Evolutionary conservation across 2,113 vertebrate species (phyloP).

Genomic region (Calidris pugnax): DNA sequence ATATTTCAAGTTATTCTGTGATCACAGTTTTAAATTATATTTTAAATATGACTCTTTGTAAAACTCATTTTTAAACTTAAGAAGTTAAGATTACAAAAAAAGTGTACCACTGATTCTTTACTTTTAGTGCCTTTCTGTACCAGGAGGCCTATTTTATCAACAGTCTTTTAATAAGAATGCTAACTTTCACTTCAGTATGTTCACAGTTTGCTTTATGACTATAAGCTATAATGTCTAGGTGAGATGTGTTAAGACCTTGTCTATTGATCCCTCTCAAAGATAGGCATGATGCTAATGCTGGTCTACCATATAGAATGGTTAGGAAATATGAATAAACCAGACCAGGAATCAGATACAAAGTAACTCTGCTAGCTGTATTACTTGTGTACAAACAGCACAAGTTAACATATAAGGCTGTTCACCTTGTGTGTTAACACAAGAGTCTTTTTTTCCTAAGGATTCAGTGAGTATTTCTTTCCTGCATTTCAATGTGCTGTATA

Average conservation of each 20-base stretch:
- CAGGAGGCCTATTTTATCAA: not conserved
- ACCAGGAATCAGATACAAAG: not conserved
- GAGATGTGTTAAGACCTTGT: not conserved
- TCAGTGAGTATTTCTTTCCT: not conserved
- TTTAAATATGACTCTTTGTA: not conserved
- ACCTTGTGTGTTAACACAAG: accelerated
- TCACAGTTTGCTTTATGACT: not conserved
- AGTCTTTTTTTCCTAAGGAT: not conserved
- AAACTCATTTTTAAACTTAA: not conserved
- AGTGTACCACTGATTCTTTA: not conserved
- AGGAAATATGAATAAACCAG: not conserved
- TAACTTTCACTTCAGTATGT: not conserved
- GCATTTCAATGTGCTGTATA: not conserved
- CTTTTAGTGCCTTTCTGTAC: not conserved
- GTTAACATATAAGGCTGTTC: not conserved
- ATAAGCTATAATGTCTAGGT: not conserved
- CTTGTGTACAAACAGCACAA: not conserved
- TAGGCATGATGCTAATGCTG: not conserved
- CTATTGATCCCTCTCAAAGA: not conserved
- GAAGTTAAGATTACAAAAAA: not conserved
- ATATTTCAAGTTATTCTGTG: not conserved
- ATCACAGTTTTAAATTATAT: not conserved
- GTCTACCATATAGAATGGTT: not conserved
- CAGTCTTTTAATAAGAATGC: not conserved
- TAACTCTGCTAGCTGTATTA: not conserved